Base-by-base conservation (phyloP, 2,888 invertebrate species). In the Caenorhabditis parvicauda region DNA sequence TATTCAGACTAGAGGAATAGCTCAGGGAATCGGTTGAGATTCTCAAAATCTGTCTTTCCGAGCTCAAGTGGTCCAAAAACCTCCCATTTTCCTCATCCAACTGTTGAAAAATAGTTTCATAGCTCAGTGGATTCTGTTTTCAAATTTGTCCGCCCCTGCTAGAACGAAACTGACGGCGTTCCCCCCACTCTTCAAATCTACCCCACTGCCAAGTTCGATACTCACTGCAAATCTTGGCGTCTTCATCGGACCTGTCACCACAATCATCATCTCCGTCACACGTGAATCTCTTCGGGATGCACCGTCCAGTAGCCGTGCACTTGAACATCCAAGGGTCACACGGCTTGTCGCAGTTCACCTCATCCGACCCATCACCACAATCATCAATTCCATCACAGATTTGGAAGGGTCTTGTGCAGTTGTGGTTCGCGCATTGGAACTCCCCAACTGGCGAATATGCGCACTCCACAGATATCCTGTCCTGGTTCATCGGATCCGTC, bases 351-450 rank as follows among this genome's bases (percentile, higher is more conserved):
- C 79, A 81, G 56, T 76, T 70, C 46, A 66, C 62, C 51, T 81
- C 81, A 51, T 81, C 81, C 9, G 72, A 67, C 14, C 69, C 69
- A 54, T 81, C 81, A 9, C 79, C 79, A 58, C 81, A 81, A 54
- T 81, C 81, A 54, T 81, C 77, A 54, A 65, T 70, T 48, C 67
- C 67, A 43, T 70, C 67, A 47, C 67, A 68, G 41, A 70, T 61
- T 58, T 90, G 90, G 1, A 92, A 90, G 4, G 91, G 79, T 91
- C 93, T 81, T 1, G 92, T 92, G 80, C 94, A 95, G 82, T 91
- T 92, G 27, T 88, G 89, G 81, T 93, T 94, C 62, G 88, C 87
- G 81, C 94, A 95, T 78, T 95, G 94, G 88, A 92, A 95, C 35
- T 90, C 89, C n/a, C 94, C 93, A 0, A 81, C 76, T 3, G 77